Conservation (phyloP, 2,113 vertebrate genomes). For the Alosa alosa region DNA sequence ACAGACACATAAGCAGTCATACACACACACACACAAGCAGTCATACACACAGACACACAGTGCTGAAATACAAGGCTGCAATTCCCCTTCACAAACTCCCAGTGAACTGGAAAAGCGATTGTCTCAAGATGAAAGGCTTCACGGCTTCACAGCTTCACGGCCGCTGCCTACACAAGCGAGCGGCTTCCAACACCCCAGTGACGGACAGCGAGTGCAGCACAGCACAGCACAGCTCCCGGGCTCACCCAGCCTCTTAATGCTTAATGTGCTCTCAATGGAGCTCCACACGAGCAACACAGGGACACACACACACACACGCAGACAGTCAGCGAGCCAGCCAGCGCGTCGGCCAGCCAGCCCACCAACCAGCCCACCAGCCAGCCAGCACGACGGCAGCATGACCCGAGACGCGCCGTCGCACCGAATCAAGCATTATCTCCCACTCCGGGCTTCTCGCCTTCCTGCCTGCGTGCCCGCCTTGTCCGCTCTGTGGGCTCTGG, state of each 20-base stretch:
- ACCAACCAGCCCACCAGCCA: not conserved
- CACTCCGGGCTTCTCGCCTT: not conserved
- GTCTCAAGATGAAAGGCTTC: constrained; percentile 77
- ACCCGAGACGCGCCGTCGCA: constrained; percentile 22
- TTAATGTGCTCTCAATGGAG: constrained; percentile 34
- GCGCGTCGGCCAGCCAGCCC: not conserved
- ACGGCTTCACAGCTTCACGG: constrained; percentile 60
- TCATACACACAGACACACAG: constrained; percentile 55
- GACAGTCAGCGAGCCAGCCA: not conserved
- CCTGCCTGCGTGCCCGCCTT: not conserved
- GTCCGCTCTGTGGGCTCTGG: not conserved
- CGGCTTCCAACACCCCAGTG: constrained; percentile 70
- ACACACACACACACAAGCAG: constrained; percentile 27
- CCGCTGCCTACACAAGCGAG: constrained; percentile 72
- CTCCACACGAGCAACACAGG: constrained; percentile 25
- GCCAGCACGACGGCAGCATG: not conserved
- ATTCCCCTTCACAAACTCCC: constrained; percentile 48
- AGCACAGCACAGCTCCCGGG: constrained; percentile 57
- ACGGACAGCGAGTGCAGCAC: not conserved
- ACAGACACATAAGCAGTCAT: no score
- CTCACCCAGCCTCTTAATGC: constrained; percentile 20
- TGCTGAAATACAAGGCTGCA: constrained; percentile 54
- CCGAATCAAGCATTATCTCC: not conserved
- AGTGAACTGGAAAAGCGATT: constrained; percentile 69
- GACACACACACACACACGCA: not conserved